Percentiles rank a stretch among this genome's conserved stretches.
phyloP scores from a whole-genome alignment of 2,797 vertebrate species.

The Syngnathus acus region DNA sequence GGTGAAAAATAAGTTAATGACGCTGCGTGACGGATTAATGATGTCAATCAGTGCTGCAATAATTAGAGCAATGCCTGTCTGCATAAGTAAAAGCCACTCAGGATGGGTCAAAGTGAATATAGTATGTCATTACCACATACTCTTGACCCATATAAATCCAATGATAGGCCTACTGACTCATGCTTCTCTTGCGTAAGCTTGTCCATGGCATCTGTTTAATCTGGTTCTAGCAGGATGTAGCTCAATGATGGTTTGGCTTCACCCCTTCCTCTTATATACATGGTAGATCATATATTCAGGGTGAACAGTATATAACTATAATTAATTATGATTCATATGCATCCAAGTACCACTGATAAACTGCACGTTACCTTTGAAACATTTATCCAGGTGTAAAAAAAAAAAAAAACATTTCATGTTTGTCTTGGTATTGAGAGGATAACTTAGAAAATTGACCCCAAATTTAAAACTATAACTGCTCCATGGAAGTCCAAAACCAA shows the following conservation, averaged over 20 bases:
- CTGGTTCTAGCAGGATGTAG: slow-evolving; percentile 1
- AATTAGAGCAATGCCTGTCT: slow-evolving; percentile 28
- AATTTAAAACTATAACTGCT: not conserved
- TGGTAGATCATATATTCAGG: not conserved
- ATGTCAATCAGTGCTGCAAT: slow-evolving; percentile 40
- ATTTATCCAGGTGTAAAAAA: no score
- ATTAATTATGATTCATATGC: no score
- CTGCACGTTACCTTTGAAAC: no score
- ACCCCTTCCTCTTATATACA: not conserved
- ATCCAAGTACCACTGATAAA: no score
- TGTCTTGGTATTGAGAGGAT: no score
- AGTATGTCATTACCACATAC: not conserved
- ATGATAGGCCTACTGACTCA: slow-evolving; percentile 2
- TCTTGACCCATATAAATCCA: slow-evolving; percentile 5
- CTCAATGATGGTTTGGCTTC: not conserved
- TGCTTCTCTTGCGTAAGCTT: not conserved
- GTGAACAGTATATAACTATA: no score
- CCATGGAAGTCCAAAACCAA: not conserved
- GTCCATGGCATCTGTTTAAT: not conserved
- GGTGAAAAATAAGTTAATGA: slow-evolving; percentile 27
- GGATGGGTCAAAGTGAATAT: slow-evolving; percentile 4
- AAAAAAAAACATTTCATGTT: no score
- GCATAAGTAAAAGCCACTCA: not conserved
- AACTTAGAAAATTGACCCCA: not conserved
- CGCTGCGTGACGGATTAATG: slow-evolving; percentile 31